Evolutionary conservation across 37 sponge, comb jelly and placozoan species (phyloP), one percentile per base, ranked within the genome.

Genomic region (Halichondria panicea): DNA sequence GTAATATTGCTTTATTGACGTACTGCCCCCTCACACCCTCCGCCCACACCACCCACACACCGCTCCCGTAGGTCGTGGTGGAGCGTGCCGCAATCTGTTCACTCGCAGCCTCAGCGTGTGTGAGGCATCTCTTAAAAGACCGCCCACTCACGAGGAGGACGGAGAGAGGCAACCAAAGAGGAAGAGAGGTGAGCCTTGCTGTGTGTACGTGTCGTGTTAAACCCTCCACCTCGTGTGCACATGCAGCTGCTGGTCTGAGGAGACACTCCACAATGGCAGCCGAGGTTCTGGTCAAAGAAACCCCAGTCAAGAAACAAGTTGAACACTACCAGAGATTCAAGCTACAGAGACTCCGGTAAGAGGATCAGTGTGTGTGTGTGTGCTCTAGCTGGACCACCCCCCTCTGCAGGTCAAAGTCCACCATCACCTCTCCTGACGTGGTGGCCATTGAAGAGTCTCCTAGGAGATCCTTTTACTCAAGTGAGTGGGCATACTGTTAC

Each of bases 301-400:
- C 89, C 41, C 89, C 89, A 22, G 25, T 74, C 9, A 89, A 83
- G 89, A 89, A 89, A 59, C 89, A 89, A 37, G 89, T 89, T 4
- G 79, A 81, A 30, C 74, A 89, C 76, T 83, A 83, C 40, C 79
- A 66, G 25, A 73, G 64, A 27, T 78, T 75, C 52, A 89, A 89
- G 41, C 56, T 83, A 32, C 79, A 83, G 33, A 73, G 89, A 74
- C 39, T 52, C 6, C 83, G 89, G 89, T 89, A 63, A 3, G 18
- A 50, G 53, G 18, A 50, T 19, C 53, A 12, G 18, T 50, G 12
- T 50, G 53, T 61, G 63, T 61, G 11, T 24, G 30, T 24, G n/a
- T 61, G n/a, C 11, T 24, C n/a, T 48, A 18, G 13, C 52, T 48
- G 13, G 15, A 18, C 52, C 15, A 18, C 52, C 15, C 52, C 11